Evolutionary conservation across 2,113 vertebrate genomes (phyloP).

Genomic region (Phylloscopus trochilus): DNA sequence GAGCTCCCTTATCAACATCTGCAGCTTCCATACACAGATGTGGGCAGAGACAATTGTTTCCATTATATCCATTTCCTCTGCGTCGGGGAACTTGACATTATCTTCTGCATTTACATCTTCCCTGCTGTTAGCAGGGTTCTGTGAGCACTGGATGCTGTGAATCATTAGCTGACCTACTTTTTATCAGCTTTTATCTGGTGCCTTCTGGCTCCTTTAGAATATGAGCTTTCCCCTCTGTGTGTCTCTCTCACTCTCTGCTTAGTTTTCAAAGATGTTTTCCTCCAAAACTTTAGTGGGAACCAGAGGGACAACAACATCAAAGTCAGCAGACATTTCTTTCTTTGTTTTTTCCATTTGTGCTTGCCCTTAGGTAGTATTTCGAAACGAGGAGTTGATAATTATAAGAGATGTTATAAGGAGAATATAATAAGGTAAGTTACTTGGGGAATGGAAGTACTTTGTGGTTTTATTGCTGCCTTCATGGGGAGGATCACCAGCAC

Average conservation of each 20-base stretch:
- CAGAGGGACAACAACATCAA: conserved; percentile 7
- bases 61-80: neutral
- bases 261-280: conserved; percentile 40
- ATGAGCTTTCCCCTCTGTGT: neutral
- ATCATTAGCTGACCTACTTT: conserved; percentile 59
- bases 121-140: conserved; percentile 16
- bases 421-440: neutral
- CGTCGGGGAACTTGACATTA: neutral
- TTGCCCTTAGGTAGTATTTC: neutral
- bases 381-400: neutral
- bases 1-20: neutral
- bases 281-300: neutral
- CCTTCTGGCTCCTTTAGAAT: conserved; percentile 48
- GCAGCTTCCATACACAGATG: neutral
- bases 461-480: neutral
- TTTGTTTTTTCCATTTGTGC: conserved; percentile 13
- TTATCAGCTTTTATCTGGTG: conserved; percentile 59
- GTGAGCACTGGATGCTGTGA: neutral
- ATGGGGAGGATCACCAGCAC: neutral
- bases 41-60: neutral
- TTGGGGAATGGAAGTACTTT: neutral
- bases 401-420: neutral
- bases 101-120: conserved; percentile 19
- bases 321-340: neutral
- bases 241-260: neutral